Base-by-base conservation (phyloP, 2,888 invertebrate genomes). In the Acanthosepion pharaonis region DNA sequence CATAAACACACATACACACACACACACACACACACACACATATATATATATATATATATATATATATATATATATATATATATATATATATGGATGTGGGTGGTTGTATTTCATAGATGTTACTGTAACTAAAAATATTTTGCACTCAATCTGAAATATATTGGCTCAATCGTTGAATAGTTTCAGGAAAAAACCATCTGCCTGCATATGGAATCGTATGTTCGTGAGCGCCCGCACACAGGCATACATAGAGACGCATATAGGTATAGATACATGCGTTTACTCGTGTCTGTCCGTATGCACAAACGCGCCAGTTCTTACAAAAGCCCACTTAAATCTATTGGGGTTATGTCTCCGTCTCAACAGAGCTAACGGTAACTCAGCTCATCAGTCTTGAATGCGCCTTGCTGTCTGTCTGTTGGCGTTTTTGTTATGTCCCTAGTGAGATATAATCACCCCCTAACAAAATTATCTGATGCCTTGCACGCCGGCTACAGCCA, bases 381-480 rank as follows among this genome's bases (percentile, higher is more conserved):
- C 78, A 33, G 78, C n/a, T 18, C 78, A 78, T 78, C 78, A 78
- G n/a, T 78, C 78, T n/a, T n/a, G n/a, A 33, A n/a, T 78, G 78
- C 78, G 78, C 78, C 78, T 78, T 33, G 78, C 15, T 78, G 78
- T 78, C 78, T 78, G 78, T 33, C 78, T n/a, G 78, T 78, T 78
- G 15, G 78, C 78, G 78, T 15, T n/a, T 78, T 78, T 78, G 78
- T 78, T 78, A 78, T 78, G 78, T 78, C 78, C 78, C 78, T n/a
- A 78, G 78, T 78, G 78, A 78, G 78, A 78, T 78, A 78, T 78
- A 78, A 78, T 78, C 78, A 78, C 78, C 78, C 78, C 78, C 78
- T 78, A 78, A 78, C 78, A 78, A 33, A 78, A 78, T 78, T 78
- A 78, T 78, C 78, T 33, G 78, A n/a, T 78, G 78, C 78, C n/a